Conservation (phyloP, 2,888 invertebrate genomes). For the Barypeithes pellucidus region DNA sequence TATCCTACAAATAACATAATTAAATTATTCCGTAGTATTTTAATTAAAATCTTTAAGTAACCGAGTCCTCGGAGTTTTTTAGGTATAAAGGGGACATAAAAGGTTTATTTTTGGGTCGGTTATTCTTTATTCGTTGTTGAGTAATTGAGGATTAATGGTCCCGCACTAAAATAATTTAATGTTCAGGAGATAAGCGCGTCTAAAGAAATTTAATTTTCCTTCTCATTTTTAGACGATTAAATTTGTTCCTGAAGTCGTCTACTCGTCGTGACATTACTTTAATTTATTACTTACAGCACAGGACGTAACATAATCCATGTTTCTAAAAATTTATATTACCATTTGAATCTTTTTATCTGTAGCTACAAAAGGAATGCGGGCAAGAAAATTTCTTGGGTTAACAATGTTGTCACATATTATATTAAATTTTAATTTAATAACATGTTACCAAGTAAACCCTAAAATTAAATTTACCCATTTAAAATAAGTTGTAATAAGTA, state of each 20-base stretch:
- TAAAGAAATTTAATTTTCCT: constrained; percentile 36
- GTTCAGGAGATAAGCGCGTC: constrained; percentile 38
- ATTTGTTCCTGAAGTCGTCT: constrained; percentile 34
- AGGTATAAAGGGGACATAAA: constrained; percentile 24
- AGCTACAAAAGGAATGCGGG: too few relatives aligned
- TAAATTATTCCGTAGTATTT: constrained; percentile 29
- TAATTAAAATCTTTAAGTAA: constrained; percentile 48
- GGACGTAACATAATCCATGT: too few relatives aligned
- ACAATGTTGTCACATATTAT: too few relatives aligned
- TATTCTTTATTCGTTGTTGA: constrained; percentile 35
- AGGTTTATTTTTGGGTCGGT: constrained; percentile 44
- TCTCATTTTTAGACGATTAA: constrained; percentile 39
- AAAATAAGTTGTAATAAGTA: too few relatives aligned
- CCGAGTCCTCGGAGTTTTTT: constrained; percentile 23
- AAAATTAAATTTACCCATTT: too few relatives aligned
- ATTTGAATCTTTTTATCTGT: too few relatives aligned
- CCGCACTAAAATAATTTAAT: constrained; percentile 47
- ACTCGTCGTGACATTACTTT: constrained; percentile 23
- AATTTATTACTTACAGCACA: too few relatives aligned
- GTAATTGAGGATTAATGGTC: constrained; percentile 45
- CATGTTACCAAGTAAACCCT: too few relatives aligned
- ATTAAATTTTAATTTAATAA: too few relatives aligned
- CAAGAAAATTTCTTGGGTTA: too few relatives aligned
- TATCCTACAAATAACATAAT: constrained; percentile 34
- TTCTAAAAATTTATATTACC: too few relatives aligned